These are phyloP conservation scores for Zaprionus vittiger DNA, from an alignment of 1,140 invertebrate genomes.

Conservation along the genomic window DNA sequence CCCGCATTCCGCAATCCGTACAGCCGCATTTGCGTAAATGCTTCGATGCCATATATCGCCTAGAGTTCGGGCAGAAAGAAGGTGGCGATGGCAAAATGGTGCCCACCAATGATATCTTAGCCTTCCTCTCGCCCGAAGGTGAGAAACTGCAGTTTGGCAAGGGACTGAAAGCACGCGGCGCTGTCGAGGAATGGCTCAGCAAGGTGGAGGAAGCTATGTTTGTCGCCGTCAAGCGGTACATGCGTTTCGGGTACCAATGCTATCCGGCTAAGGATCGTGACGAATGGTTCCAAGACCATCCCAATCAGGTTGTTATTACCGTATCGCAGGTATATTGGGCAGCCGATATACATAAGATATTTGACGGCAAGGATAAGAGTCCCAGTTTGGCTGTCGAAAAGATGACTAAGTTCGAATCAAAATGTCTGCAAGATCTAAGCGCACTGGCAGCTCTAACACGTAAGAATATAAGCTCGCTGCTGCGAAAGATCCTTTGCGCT, in stretches of 20 bases:
- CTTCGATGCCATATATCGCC: slow-evolving; percentile 92
- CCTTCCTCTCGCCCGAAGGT: slow-evolving; percentile 94
- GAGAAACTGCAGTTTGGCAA: slow-evolving; percentile 91
- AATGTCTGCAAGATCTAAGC: slow-evolving; percentile 90
- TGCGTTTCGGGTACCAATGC: slow-evolving; percentile 87
- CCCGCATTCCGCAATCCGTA: slow-evolving; percentile 93
- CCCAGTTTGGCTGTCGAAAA: slow-evolving; percentile 83
- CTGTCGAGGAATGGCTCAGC: slow-evolving; percentile 94
- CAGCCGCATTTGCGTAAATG: slow-evolving; percentile 95
- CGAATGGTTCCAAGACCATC: slow-evolving; percentile 84
- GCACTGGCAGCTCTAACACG: slow-evolving; percentile 91
- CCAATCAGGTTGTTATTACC: slow-evolving; percentile 88
- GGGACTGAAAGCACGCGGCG: slow-evolving; percentile 93
- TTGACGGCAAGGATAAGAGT: slow-evolving; percentile 85
- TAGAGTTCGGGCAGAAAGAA: slow-evolving; percentile 89
- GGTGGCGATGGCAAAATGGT: slow-evolving; percentile 78
- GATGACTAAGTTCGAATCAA: slow-evolving; percentile 89
- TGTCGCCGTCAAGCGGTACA: slow-evolving; percentile 88
- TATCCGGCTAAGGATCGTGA: slow-evolving; percentile 78
- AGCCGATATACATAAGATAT: slow-evolving; percentile 89
- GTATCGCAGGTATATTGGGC: slow-evolving; percentile 96
- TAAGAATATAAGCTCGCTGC: slow-evolving; percentile 88
- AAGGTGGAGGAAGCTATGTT: slow-evolving; percentile 96
- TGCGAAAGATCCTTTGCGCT: slow-evolving; percentile 91
- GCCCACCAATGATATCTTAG: slow-evolving; percentile 91